phyloP scores from a whole-genome alignment of 2,797 vertebrate genomes.

The Hylomyscus alleni region DNA sequence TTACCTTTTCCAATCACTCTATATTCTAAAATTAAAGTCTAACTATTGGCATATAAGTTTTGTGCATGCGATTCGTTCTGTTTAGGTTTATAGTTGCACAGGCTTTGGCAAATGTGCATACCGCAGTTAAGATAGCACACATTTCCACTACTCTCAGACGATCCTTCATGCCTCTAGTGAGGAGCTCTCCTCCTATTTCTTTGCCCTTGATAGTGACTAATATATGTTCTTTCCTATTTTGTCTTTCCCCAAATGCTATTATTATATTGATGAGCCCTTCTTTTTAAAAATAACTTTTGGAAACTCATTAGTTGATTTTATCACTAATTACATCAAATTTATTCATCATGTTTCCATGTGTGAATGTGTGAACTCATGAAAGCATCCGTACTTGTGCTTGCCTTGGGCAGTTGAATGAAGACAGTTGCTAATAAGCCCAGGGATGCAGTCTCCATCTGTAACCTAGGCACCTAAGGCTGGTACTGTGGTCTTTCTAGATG shows the following conservation, averaged over 20 bases:
- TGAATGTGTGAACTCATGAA: neutral
- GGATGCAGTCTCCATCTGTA: neutral
- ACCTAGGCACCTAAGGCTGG: neutral
- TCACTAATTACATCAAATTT: constrained; percentile 13
- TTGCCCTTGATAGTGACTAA: neutral
- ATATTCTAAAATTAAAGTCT: constrained; percentile 26
- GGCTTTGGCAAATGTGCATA: constrained; percentile 14
- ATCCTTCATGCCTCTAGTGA: constrained; percentile 13
- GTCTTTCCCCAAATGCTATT: constrained; percentile 14
- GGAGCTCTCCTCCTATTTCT: neutral
- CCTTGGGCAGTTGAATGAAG: neutral
- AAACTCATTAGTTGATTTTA: neutral
- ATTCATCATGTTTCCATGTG: neutral
- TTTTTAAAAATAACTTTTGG: constrained; percentile 3
- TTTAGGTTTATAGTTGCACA: neutral
- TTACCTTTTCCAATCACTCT: constrained; percentile 41
- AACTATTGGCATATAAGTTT: neutral
- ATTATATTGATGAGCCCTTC: neutral
- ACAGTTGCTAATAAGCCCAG: neutral
- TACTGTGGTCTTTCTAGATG: neutral
- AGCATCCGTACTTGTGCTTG: neutral
- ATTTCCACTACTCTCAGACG: neutral
- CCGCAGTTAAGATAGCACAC: neutral
- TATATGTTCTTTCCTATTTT: neutral
- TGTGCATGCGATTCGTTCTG: neutral